Conservation (phyloP, 2,113 vertebrate species). For the Perca flavescens region DNA sequence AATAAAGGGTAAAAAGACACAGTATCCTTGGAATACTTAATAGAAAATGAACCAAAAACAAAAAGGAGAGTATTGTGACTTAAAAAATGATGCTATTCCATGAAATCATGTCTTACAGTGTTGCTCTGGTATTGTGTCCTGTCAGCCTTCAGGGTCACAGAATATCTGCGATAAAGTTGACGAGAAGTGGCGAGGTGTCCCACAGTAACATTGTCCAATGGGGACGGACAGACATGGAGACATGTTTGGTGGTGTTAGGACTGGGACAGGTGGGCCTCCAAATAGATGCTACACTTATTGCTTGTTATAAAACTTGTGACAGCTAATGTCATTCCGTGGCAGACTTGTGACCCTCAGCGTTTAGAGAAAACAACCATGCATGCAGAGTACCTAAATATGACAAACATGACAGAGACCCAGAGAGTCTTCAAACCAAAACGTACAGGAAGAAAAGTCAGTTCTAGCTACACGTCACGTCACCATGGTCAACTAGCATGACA, state of each 20-base stretch:
- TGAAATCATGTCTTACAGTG: slow-evolving; percentile 56
- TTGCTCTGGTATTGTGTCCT: slow-evolving; percentile 48
- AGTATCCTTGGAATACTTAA: slow-evolving; percentile 56
- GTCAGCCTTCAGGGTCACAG: slow-evolving; percentile 22
- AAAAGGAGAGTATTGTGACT: slow-evolving; percentile 29
- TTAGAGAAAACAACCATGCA: slow-evolving; percentile 86
- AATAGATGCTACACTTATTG: slow-evolving; percentile 93
- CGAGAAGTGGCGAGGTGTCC: slow-evolving; percentile 6
- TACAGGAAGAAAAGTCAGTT: slow-evolving; percentile 82
- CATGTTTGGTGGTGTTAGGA: slow-evolving; percentile 59
- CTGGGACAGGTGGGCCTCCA: slow-evolving; percentile 77
- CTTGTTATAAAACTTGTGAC: slow-evolving; percentile 83
- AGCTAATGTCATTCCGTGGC: slow-evolving; percentile 81
- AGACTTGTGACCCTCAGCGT: slow-evolving; percentile 78
- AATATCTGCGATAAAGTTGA: slow-evolving; percentile 13
- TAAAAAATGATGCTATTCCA: slow-evolving; percentile 34
- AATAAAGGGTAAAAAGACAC: slow-evolving; percentile 27
- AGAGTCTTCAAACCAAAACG: slow-evolving; percentile 47
- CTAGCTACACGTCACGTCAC: slow-evolving; percentile 86
- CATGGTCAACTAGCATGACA: slow-evolving; percentile 82
- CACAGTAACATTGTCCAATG: slow-evolving; percentile 17
- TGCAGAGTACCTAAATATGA: slow-evolving; percentile 79
- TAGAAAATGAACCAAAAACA: slow-evolving; percentile 28
- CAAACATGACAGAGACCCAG: slow-evolving; percentile 61
- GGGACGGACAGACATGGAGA: slow-evolving; percentile 53